Evolutionary conservation across 2,113 vertebrate genomes (phyloP).

Genomic region (Mionectes macconnelli): DNA sequence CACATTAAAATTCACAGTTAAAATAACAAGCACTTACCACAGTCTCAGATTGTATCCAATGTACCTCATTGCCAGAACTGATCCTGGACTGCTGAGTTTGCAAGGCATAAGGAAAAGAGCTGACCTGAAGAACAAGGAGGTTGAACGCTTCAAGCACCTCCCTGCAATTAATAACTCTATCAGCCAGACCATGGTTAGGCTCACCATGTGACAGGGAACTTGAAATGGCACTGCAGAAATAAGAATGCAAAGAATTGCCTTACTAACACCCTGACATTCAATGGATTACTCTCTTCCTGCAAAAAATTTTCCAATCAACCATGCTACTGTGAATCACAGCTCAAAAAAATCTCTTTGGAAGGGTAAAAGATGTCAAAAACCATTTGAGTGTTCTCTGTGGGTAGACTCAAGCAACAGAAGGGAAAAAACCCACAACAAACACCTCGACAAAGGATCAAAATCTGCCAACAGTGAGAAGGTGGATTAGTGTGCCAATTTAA

Average conservation of each 20-base stretch:
- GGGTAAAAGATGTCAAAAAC: background rate
- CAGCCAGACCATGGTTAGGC: slow-evolving; percentile 89
- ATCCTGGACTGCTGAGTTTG: slow-evolving; percentile 95
- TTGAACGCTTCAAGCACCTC: slow-evolving; percentile 94
- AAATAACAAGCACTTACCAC: slow-evolving; percentile 75
- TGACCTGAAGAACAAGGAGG: slow-evolving; percentile 96
- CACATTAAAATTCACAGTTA: background rate
- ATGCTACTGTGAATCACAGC: background rate
- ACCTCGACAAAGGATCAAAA: background rate
- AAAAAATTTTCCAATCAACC: background rate
- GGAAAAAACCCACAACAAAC: background rate
- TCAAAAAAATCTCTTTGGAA: background rate
- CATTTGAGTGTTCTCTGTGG: background rate
- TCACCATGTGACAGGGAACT: slow-evolving; percentile 92
- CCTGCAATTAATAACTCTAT: slow-evolving; percentile 94
- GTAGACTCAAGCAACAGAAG: background rate
- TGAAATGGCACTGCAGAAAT: slow-evolving; percentile 81
- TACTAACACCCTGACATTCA: background rate
- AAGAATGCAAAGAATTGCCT: slow-evolving; percentile 32
- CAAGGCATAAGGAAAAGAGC: slow-evolving; percentile 93
- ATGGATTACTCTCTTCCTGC: background rate
- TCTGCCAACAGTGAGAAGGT: background rate
- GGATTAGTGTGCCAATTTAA: background rate
- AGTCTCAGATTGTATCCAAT: slow-evolving; percentile 85
- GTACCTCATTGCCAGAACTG: slow-evolving; percentile 90